Percentiles rank a stretch among this genome's conserved stretches.
phyloP scores from a whole-genome alignment of 2,113 vertebrate genomes.

The Blennius ocellaris region DNA sequence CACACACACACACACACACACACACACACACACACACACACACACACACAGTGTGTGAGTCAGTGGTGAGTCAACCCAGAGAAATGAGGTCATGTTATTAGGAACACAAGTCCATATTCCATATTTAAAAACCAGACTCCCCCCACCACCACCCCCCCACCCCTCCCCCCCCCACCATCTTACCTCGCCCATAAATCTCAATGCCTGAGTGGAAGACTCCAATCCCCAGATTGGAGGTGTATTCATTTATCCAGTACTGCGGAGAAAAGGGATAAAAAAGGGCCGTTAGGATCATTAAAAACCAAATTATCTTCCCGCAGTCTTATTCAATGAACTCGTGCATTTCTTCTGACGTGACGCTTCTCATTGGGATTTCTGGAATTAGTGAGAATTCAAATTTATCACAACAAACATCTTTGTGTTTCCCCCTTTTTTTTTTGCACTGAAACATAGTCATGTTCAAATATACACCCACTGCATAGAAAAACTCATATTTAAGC shows the following conservation, averaged over 20 bases:
- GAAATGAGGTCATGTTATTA: constrained; percentile 60
- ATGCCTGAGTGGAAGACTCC: constrained; percentile 97
- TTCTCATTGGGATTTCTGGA: too few relatives aligned
- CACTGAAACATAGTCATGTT: too few relatives aligned
- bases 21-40: constrained; percentile 14
- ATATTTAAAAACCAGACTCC: constrained; percentile 34
- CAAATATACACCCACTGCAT: too few relatives aligned
- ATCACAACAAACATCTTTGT: too few relatives aligned
- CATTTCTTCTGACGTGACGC: too few relatives aligned
- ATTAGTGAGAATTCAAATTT: too few relatives aligned
- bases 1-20: constrained; percentile 26
- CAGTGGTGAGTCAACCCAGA: constrained; percentile 62
- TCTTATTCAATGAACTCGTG: background rate
- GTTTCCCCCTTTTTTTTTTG: too few relatives aligned
- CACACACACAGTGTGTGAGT: constrained; percentile 25
- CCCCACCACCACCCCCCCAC: too few relatives aligned
- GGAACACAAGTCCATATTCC: constrained; percentile 35
- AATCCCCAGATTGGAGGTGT: constrained; percentile 95
- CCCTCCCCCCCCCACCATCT: background rate
- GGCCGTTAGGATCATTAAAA: background rate
- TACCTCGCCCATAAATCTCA: constrained; percentile 95
- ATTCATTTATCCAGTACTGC: constrained; percentile 97
- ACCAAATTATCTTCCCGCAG: background rate
- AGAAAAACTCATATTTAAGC: too few relatives aligned
- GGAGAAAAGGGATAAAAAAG: constrained; percentile 49